phyloP scores from a whole-genome alignment of 1,140 invertebrate genomes.

The Heliothis subflexa region DNA sequence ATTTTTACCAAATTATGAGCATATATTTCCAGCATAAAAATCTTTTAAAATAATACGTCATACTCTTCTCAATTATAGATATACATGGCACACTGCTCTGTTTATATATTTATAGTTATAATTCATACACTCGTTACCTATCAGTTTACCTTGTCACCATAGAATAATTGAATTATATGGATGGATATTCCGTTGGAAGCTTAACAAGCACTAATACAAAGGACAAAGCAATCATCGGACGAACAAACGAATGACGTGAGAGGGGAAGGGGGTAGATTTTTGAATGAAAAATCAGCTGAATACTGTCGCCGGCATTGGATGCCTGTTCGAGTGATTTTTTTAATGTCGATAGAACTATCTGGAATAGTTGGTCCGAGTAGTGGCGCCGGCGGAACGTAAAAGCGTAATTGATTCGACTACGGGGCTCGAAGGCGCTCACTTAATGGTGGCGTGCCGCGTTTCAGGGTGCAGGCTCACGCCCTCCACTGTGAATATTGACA shows the following conservation, averaged over 20 bases:
- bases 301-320: constrained; percentile 68
- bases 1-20: constrained; percentile 85
- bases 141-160: constrained; percentile 85
- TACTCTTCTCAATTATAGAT: constrained; percentile 80
- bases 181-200: constrained; percentile 84
- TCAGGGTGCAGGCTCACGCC: constrained; percentile 92
- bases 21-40: constrained; percentile 83
- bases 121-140: constrained; percentile 79
- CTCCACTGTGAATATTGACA: constrained; percentile 97
- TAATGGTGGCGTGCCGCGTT: constrained; percentile 73
- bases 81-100: constrained; percentile 84
- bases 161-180: constrained; percentile 86
- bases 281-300: constrained; percentile 52
- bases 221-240: constrained; percentile 73
- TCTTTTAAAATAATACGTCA: constrained; percentile 82
- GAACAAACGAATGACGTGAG: constrained; percentile 61
- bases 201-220: constrained; percentile 79
- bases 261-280: constrained; percentile 31
- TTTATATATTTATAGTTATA: constrained; percentile 81
- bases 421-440: constrained; percentile 66
- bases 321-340: constrained; percentile 58
- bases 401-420: constrained; percentile 62
- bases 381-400: constrained; percentile 32
- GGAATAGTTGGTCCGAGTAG: constrained; percentile 73
- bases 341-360: constrained; percentile 72